phyloP scores from a whole-genome alignment of 2,888 invertebrate genomes.

The Eupsilia transversa region DNA sequence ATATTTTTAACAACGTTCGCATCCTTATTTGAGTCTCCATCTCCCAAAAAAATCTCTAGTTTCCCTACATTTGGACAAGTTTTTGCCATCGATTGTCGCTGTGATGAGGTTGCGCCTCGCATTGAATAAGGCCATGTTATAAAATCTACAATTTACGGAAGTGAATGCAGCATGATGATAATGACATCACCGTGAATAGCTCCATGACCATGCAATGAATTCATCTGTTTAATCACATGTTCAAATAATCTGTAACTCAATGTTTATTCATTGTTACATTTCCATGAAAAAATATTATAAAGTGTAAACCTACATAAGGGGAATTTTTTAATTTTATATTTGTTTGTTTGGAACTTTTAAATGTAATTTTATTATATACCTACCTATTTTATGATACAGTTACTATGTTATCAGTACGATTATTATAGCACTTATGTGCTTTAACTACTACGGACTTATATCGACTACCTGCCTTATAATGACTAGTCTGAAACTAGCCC shows the following conservation, averaged over 20 bases:
- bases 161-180: conserved; percentile 59
- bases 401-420: background rate
- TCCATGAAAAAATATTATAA: too few relatives aligned
- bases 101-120: too few relatives aligned
- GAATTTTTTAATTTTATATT: conserved; percentile 18
- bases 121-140: background rate
- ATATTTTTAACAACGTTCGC: too few relatives aligned
- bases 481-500: background rate
- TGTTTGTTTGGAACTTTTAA: conserved; percentile 1
- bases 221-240: conserved; percentile 68
- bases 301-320: too few relatives aligned
- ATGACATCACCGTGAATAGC: conserved; percentile 71
- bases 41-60: too few relatives aligned
- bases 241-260: conserved; percentile 59
- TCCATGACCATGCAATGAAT: conserved; percentile 61
- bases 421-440: too few relatives aligned
- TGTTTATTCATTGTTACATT: conserved; percentile 60
- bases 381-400: background rate
- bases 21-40: too few relatives aligned
- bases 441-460: too few relatives aligned
- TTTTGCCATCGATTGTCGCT: too few relatives aligned
- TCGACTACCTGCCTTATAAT: too few relatives aligned
- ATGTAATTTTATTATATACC: background rate
- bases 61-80: too few relatives aligned
- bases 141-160: conserved; percentile 44